phyloP scores from a whole-genome alignment of 1,140 invertebrate genomes.

The Zelostemma sp. region DNA sequence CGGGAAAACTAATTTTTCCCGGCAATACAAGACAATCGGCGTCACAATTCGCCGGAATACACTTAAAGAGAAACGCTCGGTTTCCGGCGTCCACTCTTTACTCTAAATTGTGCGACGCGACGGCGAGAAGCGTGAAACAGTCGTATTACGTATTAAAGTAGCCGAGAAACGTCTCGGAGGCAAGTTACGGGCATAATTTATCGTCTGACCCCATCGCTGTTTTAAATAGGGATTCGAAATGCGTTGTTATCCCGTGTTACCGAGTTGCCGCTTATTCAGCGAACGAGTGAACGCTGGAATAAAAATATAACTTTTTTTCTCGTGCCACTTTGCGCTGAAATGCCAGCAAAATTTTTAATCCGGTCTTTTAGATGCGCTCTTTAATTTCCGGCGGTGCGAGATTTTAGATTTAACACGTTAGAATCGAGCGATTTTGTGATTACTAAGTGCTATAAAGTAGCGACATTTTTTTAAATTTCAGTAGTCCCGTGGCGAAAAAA shows the following conservation, averaged over 20 bases:
- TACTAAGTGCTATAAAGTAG: too few relatives aligned
- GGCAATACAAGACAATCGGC: neutral
- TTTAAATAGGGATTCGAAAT: slow-evolving; percentile 24
- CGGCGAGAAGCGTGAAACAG: slow-evolving; percentile 35
- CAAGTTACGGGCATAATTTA: slow-evolving; percentile 26
- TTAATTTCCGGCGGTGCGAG: too few relatives aligned
- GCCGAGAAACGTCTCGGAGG: slow-evolving; percentile 27
- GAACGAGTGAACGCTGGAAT: neutral
- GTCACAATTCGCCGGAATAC: slow-evolving; percentile 5
- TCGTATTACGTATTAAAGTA: slow-evolving; percentile 43
- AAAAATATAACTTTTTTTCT: neutral
- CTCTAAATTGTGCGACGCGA: slow-evolving; percentile 20
- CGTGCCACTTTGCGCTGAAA: too few relatives aligned
- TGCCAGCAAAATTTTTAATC: too few relatives aligned
- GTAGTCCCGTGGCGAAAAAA: too few relatives aligned
- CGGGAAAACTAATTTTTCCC: neutral
- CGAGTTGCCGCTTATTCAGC: slow-evolving; percentile 9
- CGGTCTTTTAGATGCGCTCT: too few relatives aligned
- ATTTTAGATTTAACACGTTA: too few relatives aligned
- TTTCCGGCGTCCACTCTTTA: slow-evolving; percentile 17
- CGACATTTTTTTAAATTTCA: too few relatives aligned
- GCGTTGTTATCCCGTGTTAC: slow-evolving; percentile 19
- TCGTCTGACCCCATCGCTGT: slow-evolving; percentile 4
- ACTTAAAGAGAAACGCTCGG: slow-evolving; percentile 10
- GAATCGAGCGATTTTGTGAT: too few relatives aligned